phyloP scores from a whole-genome alignment of 92 coral and sea anemone genomes.

The Parazoanthus darwini region DNA sequence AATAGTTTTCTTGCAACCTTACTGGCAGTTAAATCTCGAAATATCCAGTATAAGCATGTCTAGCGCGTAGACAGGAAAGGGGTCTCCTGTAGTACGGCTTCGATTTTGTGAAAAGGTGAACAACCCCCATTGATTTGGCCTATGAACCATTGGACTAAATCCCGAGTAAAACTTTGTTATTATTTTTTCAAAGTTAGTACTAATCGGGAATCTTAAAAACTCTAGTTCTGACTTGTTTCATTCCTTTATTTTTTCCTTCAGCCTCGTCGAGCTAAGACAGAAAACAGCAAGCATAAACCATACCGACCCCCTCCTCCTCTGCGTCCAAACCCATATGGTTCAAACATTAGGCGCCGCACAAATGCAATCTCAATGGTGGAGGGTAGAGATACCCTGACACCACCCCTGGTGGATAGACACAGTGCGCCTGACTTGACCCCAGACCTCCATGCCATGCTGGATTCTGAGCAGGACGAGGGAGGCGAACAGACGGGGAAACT shows the following conservation, averaged over 20 bases:
- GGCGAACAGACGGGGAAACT: background rate
- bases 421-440: conserved; percentile 64
- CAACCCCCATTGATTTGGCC: no score
- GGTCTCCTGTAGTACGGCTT: no score
- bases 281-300: conserved; percentile 43
- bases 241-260: background rate
- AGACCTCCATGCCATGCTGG: conserved; percentile 27
- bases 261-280: conserved; percentile 51
- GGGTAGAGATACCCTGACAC: conserved; percentile 12
- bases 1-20: no score
- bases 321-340: conserved; percentile 57
- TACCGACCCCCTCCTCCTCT: conserved; percentile 84
- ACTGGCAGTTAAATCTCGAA: no score
- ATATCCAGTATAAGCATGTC: background rate
- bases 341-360: conserved; percentile 64
- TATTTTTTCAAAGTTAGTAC: background rate
- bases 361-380: conserved; percentile 65
- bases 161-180: background rate
- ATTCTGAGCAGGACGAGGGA: background rate
- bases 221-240: background rate
- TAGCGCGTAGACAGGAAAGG: no score
- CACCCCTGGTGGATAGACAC: conserved; percentile 48
- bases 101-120: no score
- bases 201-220: background rate
- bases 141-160: background rate